These are phyloP conservation scores for Muscina levida DNA, from an alignment of 2,888 invertebrate genomes.

Conservation along the genomic window DNA sequence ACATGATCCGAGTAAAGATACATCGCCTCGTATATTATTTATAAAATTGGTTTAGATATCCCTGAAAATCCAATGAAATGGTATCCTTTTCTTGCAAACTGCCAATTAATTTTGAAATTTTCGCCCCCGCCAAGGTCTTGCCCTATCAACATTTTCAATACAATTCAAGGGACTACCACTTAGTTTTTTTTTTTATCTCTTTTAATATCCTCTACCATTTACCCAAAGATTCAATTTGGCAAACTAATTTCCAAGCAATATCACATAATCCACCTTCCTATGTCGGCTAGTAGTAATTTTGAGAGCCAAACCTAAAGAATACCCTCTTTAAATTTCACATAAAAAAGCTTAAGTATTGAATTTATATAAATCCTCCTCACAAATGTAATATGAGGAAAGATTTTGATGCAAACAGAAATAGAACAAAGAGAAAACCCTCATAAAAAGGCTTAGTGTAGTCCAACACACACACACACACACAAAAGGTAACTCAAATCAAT, in stretches of 20 bases:
- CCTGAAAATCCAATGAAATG: too few species aligned
- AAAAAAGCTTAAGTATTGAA: not conserved
- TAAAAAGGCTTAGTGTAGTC: slow-evolving; percentile 6
- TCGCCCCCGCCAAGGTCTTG: too few species aligned
- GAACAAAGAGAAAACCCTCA: slow-evolving; percentile 2
- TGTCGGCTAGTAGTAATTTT: not conserved
- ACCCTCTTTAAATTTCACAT: not conserved
- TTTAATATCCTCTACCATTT: too few species aligned
- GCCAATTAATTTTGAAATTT: too few species aligned
- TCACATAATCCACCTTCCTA: slow-evolving; percentile 1
- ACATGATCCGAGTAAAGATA: too few species aligned
- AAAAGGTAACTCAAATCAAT: slow-evolving; percentile 1
- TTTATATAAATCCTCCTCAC: not conserved
- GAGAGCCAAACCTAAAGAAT: not conserved
- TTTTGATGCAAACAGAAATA: not conserved
- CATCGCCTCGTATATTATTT: too few species aligned
- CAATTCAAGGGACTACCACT: too few species aligned
- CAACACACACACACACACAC: too few species aligned
- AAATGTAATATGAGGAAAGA: not conserved
- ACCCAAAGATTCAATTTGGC: not conserved
- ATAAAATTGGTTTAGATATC: too few species aligned
- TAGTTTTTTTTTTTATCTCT: too few species aligned
- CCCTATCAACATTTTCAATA: too few species aligned
- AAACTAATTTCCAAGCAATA: slow-evolving; percentile 2
- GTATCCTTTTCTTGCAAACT: too few species aligned